These are phyloP conservation scores for Macroramphosus scolopax DNA, from an alignment of 2,797 vertebrate genomes.

Conservation along the genomic window DNA sequence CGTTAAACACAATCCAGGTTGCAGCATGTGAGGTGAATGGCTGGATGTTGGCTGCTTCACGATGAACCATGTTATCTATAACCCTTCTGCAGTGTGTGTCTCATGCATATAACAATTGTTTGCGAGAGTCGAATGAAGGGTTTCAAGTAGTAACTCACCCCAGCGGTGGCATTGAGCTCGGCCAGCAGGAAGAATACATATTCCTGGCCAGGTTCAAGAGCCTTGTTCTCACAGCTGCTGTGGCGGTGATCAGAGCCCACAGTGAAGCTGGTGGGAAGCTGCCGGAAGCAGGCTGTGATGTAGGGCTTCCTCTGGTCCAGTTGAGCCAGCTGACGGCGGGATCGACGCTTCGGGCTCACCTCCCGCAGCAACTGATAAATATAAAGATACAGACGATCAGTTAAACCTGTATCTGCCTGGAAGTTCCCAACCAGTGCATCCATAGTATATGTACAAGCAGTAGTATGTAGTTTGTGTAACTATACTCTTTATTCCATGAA, in stretches of 20 bases:
- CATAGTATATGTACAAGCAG: too few species aligned
- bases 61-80: too few species aligned
- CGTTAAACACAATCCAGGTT: too few species aligned
- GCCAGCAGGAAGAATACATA: slow-evolving; percentile 94
- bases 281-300: slow-evolving; percentile 88
- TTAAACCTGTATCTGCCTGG: too few species aligned
- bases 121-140: too few species aligned
- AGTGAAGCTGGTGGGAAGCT: slow-evolving; percentile 84
- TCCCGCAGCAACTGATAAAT: slow-evolving; percentile 83
- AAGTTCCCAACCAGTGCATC: too few species aligned
- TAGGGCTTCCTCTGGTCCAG: slow-evolving; percentile 87
- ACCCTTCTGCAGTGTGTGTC: too few species aligned
- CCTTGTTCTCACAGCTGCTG: slow-evolving; percentile 89
- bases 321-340: slow-evolving; percentile 87
- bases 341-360: slow-evolving; percentile 77
- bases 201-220: slow-evolving; percentile 87
- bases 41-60: too few species aligned
- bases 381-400: too few species aligned
- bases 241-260: slow-evolving; percentile 88
- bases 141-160: slow-evolving; percentile 76
- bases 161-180: slow-evolving; percentile 83
- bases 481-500: slow-evolving; percentile 30
- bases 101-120: too few species aligned
- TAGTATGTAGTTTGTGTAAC: neutral
- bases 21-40: too few species aligned